Percentiles rank a stretch among this genome's conserved stretches.
These are phyloP conservation scores for Trichonephila clavipes DNA, from an alignment of 1,140 invertebrate species.

Conservation along the genomic window DNA sequence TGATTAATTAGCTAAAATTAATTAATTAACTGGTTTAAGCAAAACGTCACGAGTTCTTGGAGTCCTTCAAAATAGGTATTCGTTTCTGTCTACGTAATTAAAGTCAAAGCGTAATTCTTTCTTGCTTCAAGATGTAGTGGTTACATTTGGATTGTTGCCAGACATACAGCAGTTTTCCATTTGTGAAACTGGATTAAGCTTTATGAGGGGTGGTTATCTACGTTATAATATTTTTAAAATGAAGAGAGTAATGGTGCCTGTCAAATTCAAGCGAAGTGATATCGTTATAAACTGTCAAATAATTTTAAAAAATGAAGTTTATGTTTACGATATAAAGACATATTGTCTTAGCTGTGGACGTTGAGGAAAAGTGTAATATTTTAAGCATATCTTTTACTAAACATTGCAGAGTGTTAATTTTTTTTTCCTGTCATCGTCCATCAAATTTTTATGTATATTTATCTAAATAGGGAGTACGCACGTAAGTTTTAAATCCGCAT, in stretches of 20 bases:
- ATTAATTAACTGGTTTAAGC: not conserved
- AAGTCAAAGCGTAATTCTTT: not conserved
- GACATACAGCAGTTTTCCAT: not conserved
- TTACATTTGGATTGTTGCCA: constrained; percentile 22
- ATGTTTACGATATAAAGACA: constrained; percentile 11
- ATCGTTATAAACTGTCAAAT: not conserved
- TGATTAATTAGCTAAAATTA: not conserved
- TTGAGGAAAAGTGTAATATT: not conserved
- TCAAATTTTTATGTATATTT: not conserved
- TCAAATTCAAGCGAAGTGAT: not conserved
- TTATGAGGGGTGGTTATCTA: constrained; percentile 6
- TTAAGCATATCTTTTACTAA: not conserved
- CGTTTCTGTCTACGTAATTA: not conserved
- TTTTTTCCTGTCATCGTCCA: not conserved
- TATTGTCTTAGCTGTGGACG: not conserved
- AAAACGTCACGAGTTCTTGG: not conserved
- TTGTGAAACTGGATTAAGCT: not conserved
- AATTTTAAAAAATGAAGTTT: not conserved
- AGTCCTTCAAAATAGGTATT: constrained; percentile 31
- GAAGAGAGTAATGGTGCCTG: not conserved
- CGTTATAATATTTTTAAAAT: not conserved
- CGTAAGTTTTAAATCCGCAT: not conserved
- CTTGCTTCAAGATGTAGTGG: constrained; percentile 1
- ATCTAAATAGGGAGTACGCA: not conserved
- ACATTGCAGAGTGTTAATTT: not conserved